These are phyloP conservation scores for Lochmaea crataegi DNA, from an alignment of 2,888 invertebrate species.

Conservation along the genomic window DNA sequence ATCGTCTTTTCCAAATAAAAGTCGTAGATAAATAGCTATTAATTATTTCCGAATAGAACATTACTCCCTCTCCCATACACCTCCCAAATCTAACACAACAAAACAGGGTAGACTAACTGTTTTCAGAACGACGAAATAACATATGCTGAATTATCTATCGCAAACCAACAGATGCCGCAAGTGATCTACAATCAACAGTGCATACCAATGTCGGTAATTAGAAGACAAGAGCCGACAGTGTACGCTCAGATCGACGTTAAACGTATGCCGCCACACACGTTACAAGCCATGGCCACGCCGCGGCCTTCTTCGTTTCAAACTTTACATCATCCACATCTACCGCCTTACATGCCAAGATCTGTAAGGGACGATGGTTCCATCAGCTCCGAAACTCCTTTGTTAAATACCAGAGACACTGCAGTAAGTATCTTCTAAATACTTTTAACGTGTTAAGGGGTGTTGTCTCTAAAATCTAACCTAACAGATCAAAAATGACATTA, in stretches of 20 bases:
- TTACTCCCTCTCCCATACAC: background rate
- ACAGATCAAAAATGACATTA: too few relatives aligned
- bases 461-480: too few relatives aligned
- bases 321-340: slow-evolving; percentile 61
- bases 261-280: slow-evolving; percentile 55
- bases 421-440: slow-evolving; percentile 53
- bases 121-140: slow-evolving; percentile 68
- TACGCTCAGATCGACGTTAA: slow-evolving; percentile 69
- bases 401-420: slow-evolving; percentile 59
- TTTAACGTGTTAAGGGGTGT: background rate
- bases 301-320: slow-evolving; percentile 64
- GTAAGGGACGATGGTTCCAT: slow-evolving; percentile 59
- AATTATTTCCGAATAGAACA: background rate
- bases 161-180: slow-evolving; percentile 62
- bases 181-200: slow-evolving; percentile 63
- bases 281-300: slow-evolving; percentile 61
- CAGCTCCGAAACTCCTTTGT: slow-evolving; percentile 62
- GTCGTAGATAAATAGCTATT: background rate
- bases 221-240: slow-evolving; percentile 67
- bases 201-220: slow-evolving; percentile 64
- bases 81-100: slow-evolving; percentile 15
- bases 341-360: slow-evolving; percentile 60
- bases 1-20: background rate
- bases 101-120: slow-evolving; percentile 38
- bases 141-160: slow-evolving; percentile 69